Evolutionary conservation across 2,888 invertebrate genomes (phyloP).

Genomic region (Tuta absoluta): DNA sequence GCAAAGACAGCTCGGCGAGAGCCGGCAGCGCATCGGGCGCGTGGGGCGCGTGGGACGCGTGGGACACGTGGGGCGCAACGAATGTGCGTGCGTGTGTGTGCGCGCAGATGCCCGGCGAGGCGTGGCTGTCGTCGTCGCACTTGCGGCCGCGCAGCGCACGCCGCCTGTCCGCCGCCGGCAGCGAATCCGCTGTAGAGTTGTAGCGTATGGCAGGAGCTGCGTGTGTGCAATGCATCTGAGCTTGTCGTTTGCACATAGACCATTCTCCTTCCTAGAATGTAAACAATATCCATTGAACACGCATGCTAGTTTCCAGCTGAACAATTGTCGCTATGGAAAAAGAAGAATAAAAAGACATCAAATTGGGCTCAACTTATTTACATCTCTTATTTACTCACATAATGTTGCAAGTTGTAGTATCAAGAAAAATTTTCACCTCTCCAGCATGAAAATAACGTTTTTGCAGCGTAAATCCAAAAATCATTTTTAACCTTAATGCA

Average conservation of each 20-base stretch:
- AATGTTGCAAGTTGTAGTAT: no score
- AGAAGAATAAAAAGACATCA: no score
- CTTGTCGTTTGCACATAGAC: neutral
- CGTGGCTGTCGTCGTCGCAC: neutral
- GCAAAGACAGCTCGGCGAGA: neutral
- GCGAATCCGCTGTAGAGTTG: neutral
- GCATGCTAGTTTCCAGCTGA: no score
- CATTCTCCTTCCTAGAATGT: conserved; percentile 2
- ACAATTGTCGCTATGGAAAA: no score
- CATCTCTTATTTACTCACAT: no score
- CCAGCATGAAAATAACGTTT: no score
- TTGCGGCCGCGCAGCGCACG: neutral
- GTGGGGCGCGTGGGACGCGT: neutral
- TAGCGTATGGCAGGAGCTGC: neutral
- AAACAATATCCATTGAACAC: neutral
- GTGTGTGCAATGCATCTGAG: neutral
- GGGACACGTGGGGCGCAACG: no score
- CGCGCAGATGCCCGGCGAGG: neutral
- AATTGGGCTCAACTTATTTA: no score
- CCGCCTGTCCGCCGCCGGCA: neutral
- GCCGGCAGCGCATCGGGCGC: conserved; percentile 9
- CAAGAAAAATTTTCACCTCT: no score
- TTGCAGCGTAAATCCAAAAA: no score
- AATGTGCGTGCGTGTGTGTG: no score
- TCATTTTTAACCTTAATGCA: no score